Evolutionary conservation across 1,140 invertebrate genomes (phyloP), one percentile per base, ranked within the genome.

Genomic region (Tenebrio molitor): DNA sequence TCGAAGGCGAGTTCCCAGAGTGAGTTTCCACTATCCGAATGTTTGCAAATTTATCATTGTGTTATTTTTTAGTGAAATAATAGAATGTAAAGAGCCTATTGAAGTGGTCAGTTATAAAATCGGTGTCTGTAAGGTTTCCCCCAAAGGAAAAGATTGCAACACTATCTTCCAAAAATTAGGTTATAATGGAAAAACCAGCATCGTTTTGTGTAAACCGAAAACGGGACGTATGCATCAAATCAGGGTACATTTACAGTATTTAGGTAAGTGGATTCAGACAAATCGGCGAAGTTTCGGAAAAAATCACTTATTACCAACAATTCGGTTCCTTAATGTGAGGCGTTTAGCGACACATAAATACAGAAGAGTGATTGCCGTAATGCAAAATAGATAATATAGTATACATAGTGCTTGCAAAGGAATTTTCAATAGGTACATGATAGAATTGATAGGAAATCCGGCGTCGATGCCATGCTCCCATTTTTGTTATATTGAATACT

Each of bases 141-240:
- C 91, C 6, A 93, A 91, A 76, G 97, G 95, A 44, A 98, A 99
- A 85, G 91, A 93, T 74, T 96, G 96, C 82, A 88, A 90, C 14
- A 98, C 97, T 0, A 89, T 91, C 65, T 98, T 99, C 87, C 90
- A 95, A 81, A 89, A 93, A 79, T 83, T 99, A 6, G 95, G 93
- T 64, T 93, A 87, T 84, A 96, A 98, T 85, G 87, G 87, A 2
- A 93, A 92, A 78, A 93, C 95, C 0, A 98, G 96, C 79, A 93
- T 99, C 16, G 96, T 99, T 0, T 86, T 93, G 14, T 98, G 97
- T 85, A 91, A 92, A 78, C 96, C 97, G 0, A 91, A 94, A 77
- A 99, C 97, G 0, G 98, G 98, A 0, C 86, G 98, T 72, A 99
- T 99, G 91, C 98, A 99, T 84, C 98, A 99, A 84, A 99, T 99